Conservation (phyloP, 2,888 invertebrate genomes). For the Drosophila maculinotata region DNA sequence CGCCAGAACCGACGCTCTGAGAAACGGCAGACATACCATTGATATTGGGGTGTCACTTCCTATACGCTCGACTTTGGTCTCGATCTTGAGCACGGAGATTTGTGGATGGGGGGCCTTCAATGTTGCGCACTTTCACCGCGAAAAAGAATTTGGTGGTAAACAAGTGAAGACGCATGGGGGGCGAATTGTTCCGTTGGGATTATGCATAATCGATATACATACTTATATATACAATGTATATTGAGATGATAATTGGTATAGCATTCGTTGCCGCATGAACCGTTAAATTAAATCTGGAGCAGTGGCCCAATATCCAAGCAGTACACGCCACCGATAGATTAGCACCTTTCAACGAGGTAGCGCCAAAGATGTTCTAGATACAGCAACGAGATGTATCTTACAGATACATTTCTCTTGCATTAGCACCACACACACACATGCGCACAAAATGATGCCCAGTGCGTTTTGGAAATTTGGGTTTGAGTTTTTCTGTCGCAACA, state of each 20-base stretch:
- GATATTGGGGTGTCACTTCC: conserved; percentile 18
- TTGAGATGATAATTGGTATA: conserved; percentile 63
- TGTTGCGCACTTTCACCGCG: conserved; percentile 72
- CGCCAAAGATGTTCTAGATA: conserved; percentile 68
- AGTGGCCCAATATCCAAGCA: conserved; percentile 59
- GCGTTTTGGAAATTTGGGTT: conserved; percentile 5
- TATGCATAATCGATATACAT: conserved; percentile 52
- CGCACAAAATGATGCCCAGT: not conserved
- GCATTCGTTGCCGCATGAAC: conserved; percentile 66
- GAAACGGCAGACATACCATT: not conserved
- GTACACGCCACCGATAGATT: conserved; percentile 62
- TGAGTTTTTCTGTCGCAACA: conserved; percentile 58
- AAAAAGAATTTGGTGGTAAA: conserved; percentile 63
- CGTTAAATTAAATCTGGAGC: conserved; percentile 74
- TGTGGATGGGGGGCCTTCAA: conserved; percentile 15
- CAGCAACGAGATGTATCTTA: conserved; percentile 20
- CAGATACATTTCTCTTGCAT: conserved; percentile 57
- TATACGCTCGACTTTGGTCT: conserved; percentile 14
- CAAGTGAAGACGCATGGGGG: conserved; percentile 41
- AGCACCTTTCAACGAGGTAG: conserved; percentile 65
- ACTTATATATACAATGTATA: conserved; percentile 2
- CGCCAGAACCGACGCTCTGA: conserved; percentile 35
- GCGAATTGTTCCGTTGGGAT: conserved; percentile 14
- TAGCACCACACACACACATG: conserved; percentile 60
- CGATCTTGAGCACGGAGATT: conserved; percentile 1